Evolutionary conservation across 2,113 vertebrate genomes (phyloP).

Genomic region (Hypomesus transpacificus): DNA sequence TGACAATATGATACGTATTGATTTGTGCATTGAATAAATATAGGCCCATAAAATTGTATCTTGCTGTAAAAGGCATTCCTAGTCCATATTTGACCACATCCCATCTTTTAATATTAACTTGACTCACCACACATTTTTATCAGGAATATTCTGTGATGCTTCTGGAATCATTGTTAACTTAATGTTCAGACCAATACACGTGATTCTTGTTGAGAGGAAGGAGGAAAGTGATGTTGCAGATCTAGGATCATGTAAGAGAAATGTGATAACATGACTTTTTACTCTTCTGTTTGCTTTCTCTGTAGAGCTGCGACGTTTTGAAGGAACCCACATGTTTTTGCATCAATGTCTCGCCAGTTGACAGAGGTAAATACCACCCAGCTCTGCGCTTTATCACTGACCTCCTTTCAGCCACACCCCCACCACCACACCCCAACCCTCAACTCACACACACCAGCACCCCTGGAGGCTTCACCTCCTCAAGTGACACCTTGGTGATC

Average conservation of each 20-base stretch:
- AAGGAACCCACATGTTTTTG: background rate
- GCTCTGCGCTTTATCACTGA: background rate
- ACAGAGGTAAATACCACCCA: conserved; percentile 33
- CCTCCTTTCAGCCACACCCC: background rate
- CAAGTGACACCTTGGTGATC: background rate
- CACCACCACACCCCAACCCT: background rate
- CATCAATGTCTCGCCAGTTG: conserved; percentile 31
- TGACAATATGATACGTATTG: too few relatives aligned
- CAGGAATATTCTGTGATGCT: too few relatives aligned
- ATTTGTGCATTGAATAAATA: too few relatives aligned
- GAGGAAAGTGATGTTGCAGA: background rate
- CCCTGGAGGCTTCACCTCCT: background rate
- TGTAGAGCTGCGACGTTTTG: background rate
- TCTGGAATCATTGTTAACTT: too few relatives aligned
- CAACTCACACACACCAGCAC: too few relatives aligned
- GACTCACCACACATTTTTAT: too few relatives aligned
- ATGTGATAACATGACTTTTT: background rate
- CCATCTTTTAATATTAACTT: too few relatives aligned
- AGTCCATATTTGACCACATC: too few relatives aligned
- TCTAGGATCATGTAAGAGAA: conserved; percentile 4
- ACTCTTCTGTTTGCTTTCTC: background rate
- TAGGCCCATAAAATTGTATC: too few relatives aligned
- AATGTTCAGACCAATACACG: too few relatives aligned
- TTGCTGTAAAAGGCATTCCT: too few relatives aligned
- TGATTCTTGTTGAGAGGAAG: too few relatives aligned